Conservation (phyloP, 2,797 vertebrate genomes). For the Propithecus deckenii region DNA sequence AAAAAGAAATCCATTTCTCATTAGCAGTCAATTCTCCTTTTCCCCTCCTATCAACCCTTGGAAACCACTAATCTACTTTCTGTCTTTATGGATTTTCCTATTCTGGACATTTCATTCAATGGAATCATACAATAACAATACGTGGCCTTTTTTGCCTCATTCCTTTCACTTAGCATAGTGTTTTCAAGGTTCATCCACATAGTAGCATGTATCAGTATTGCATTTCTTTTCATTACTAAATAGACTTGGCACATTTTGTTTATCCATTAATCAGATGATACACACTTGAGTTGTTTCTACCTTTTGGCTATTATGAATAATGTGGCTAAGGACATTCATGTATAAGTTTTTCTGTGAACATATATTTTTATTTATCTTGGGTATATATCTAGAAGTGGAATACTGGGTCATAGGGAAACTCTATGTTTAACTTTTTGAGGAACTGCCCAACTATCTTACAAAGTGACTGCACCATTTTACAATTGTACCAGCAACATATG, state of each 20-base stretch:
- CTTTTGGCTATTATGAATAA: not conserved
- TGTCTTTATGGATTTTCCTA: not conserved
- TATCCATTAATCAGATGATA: not conserved
- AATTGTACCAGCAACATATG: not conserved
- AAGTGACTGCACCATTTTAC: not conserved
- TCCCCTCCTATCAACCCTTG: not conserved
- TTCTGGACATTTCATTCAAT: not conserved
- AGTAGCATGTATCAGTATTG: not conserved
- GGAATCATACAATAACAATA: not conserved
- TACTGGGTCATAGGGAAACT: not conserved
- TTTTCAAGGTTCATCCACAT: not conserved
- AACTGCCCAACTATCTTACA: not conserved
- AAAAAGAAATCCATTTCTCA: not conserved
- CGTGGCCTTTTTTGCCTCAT: not conserved
- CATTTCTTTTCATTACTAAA: not conserved
- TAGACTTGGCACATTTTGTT: not conserved
- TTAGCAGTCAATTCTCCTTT: not conserved
- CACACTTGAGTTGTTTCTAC: not conserved
- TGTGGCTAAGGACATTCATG: not conserved
- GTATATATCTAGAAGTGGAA: not conserved
- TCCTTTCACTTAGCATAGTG: not conserved
- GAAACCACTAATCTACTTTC: not conserved
- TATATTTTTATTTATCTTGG: not conserved
- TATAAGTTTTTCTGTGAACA: not conserved
- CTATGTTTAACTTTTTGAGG: not conserved